phyloP scores from a whole-genome alignment of 2,888 invertebrate genomes.

The Nomada hirtipes region DNA sequence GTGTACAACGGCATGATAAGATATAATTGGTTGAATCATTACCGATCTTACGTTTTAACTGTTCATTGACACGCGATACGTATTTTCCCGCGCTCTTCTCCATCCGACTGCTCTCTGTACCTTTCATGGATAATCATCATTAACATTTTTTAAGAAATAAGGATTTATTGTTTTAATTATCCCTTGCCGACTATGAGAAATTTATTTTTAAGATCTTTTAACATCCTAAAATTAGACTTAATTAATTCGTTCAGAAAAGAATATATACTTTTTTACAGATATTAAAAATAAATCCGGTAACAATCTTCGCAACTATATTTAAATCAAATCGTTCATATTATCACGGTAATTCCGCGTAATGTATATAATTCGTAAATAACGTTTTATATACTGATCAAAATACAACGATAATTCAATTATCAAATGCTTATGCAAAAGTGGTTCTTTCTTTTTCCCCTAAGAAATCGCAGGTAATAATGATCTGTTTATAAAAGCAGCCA shows the following conservation, averaged over 20 bases:
- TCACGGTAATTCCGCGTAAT: neutral
- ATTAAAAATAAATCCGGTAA: no score
- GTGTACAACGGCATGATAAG: neutral
- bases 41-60: constrained; percentile 9
- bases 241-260: no score
- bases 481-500: neutral
- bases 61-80: constrained; percentile 24
- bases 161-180: neutral
- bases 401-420: neutral
- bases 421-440: neutral
- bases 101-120: neutral
- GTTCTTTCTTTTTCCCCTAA: neutral
- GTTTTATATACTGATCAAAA: neutral
- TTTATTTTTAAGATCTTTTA: no score
- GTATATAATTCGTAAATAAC: neutral
- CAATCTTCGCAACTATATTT: no score
- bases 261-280: no score
- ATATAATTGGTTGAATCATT: constrained; percentile 35
- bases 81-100: constrained; percentile 53
- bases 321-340: no score
- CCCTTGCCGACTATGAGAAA: neutral
- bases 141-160: neutral
- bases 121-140: neutral
- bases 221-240: no score
- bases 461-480: neutral